These are phyloP conservation scores for Sinodicranocentrus sp. DNA, from an alignment of 2,888 invertebrate species.

Conservation along the genomic window DNA sequence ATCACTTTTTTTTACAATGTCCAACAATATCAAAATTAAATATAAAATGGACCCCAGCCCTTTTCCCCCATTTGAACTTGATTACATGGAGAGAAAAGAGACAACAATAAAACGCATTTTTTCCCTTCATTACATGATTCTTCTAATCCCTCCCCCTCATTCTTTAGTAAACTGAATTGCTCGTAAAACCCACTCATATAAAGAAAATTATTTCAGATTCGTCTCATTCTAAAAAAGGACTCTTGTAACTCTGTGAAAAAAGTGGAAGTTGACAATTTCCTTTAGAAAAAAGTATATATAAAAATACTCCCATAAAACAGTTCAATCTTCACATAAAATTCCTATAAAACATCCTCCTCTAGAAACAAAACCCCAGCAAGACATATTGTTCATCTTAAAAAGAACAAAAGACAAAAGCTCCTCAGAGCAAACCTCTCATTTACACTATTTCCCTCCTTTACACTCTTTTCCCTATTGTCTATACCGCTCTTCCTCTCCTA, in stretches of 20 bases:
- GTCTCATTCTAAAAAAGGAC: neutral
- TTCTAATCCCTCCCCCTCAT: slow-evolving; percentile 30
- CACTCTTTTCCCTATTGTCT: too few species aligned
- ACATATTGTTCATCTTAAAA: neutral
- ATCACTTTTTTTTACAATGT: slow-evolving; percentile 16
- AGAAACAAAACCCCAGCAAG: neutral
- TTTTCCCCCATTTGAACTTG: slow-evolving; percentile 11
- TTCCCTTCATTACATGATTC: slow-evolving; percentile 40
- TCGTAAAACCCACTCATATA: slow-evolving; percentile 4
- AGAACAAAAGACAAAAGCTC: neutral
- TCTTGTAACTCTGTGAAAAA: neutral
- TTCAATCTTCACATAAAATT: slow-evolving; percentile 29
- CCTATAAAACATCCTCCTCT: neutral
- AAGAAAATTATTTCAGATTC: slow-evolving; percentile 10
- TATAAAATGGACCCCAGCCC: neutral
- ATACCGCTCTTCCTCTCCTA: too few species aligned
- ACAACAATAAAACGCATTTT: slow-evolving; percentile 25
- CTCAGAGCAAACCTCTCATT: neutral
- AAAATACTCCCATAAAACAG: too few species aligned
- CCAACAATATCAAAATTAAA: slow-evolving; percentile 44
- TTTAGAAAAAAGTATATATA: slow-evolving; percentile 5
- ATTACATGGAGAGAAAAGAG: slow-evolving; percentile 9
- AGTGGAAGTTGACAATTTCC: slow-evolving; percentile 49
- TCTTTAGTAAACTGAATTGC: neutral
- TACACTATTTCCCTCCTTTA: neutral